Evolutionary conservation across 2,113 vertebrate genomes (phyloP).

Genomic region (Lophura nycthemera): DNA sequence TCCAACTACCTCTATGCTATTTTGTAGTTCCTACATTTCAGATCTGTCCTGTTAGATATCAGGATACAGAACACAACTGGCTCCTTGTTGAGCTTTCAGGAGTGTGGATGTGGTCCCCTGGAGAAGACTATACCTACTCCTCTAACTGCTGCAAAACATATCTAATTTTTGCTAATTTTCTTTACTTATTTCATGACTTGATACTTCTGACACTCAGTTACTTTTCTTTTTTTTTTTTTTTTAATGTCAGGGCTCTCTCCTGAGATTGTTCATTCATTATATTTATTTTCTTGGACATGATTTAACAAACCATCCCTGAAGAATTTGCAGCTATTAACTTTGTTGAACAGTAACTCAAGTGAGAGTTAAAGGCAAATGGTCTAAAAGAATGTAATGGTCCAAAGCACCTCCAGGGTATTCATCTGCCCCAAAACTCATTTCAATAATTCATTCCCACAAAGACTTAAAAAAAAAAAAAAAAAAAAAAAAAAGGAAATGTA

Average conservation of each 20-base stretch:
- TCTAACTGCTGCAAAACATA: constrained; percentile 65
- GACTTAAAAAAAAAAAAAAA: background rate
- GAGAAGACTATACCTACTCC: constrained; percentile 49
- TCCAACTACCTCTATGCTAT: too few species aligned
- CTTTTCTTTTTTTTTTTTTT: constrained; percentile 61
- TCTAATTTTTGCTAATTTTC: constrained; percentile 62
- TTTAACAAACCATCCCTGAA: constrained; percentile 77
- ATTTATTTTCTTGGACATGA: constrained; percentile 82
- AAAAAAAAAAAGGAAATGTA: background rate
- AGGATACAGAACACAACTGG: constrained; percentile 64
- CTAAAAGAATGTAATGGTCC: constrained; percentile 65
- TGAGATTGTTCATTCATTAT: constrained; percentile 79
- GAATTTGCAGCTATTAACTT: constrained; percentile 77
- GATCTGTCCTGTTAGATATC: constrained; percentile 60
- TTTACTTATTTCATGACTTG: constrained; percentile 57
- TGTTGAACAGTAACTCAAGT: constrained; percentile 50
- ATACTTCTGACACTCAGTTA: constrained; percentile 73
- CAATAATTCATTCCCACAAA: constrained; percentile 40
- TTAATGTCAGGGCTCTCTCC: constrained; percentile 78
- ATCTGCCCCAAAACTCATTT: constrained; percentile 65
- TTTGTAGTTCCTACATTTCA: background rate
- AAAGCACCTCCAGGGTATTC: constrained; percentile 29
- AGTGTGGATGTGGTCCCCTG: constrained; percentile 63
- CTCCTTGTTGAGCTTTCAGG: constrained; percentile 58
- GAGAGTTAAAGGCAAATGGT: constrained; percentile 77